These are phyloP conservation scores for Patagioenas fasciata DNA, from an alignment of 2,113 vertebrate genomes.

Conservation along the genomic window DNA sequence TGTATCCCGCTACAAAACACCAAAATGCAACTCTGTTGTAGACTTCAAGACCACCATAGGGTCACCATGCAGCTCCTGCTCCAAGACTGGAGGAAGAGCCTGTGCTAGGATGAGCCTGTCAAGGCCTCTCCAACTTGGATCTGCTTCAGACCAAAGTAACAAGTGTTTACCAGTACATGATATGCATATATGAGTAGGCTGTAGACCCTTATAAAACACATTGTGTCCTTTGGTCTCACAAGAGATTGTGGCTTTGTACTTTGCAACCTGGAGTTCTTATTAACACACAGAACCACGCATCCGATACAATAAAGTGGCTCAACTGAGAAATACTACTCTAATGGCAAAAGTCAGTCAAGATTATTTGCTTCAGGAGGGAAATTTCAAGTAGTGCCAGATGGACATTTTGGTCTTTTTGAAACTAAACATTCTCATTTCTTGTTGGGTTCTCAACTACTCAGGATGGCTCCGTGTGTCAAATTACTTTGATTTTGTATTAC, in stretches of 20 bases:
- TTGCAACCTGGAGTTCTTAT: background rate
- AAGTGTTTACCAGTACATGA: background rate
- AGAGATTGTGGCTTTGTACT: background rate
- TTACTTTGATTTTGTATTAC: background rate
- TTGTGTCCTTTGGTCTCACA: background rate
- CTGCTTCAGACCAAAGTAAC: background rate
- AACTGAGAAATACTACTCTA: background rate
- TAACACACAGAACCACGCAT: background rate
- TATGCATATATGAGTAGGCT: background rate
- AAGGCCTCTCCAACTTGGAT: background rate
- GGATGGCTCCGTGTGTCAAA: background rate
- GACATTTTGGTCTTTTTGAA: background rate
- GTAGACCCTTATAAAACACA: background rate
- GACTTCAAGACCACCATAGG: background rate
- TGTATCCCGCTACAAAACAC: background rate
- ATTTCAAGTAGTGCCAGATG: background rate
- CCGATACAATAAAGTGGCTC: background rate
- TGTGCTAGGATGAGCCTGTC: background rate
- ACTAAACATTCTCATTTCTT: rapidly evolving
- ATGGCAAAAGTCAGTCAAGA: background rate
- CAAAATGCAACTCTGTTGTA: background rate
- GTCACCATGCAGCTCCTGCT: background rate
- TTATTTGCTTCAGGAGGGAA: background rate
- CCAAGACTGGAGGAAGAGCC: background rate
- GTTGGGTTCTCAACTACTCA: background rate